These are phyloP conservation scores for Phaedon cochleariae DNA, from an alignment of 2,888 invertebrate genomes.

Conservation along the genomic window DNA sequence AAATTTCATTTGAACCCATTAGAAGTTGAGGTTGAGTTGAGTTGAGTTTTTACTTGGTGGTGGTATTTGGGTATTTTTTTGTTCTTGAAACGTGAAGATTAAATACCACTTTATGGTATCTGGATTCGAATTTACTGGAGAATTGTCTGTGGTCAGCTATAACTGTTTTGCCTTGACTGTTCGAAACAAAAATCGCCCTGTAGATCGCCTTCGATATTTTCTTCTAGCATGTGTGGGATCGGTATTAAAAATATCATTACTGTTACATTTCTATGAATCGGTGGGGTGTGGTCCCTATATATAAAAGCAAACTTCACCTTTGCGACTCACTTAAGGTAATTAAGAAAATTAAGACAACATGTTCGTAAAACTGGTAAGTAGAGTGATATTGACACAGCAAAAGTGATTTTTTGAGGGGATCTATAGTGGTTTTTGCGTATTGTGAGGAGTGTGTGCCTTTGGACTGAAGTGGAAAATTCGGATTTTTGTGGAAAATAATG, in stretches of 20 bases:
- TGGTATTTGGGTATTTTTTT: no score
- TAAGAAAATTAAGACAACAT: slow-evolving; percentile 51
- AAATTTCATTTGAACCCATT: no score
- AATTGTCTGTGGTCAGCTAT: neutral
- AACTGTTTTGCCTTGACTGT: neutral
- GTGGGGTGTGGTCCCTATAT: slow-evolving; percentile 58
- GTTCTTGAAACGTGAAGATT: no score
- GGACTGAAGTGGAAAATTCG: slow-evolving; percentile 23
- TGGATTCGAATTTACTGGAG: neutral
- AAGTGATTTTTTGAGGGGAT: slow-evolving; percentile 16
- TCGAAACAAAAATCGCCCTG: slow-evolving; percentile 23
- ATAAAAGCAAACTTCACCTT: slow-evolving; percentile 44
- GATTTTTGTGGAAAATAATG: neutral
- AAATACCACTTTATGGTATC: neutral
- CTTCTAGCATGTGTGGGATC: slow-evolving; percentile 58
- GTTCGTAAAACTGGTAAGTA: slow-evolving; percentile 63
- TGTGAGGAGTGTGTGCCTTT: slow-evolving; percentile 20
- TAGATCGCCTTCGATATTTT: slow-evolving; percentile 47
- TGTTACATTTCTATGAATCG: slow-evolving; percentile 58
- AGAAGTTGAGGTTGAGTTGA: no score
- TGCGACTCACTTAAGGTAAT: slow-evolving; percentile 33
- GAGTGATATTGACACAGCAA: slow-evolving; percentile 22
- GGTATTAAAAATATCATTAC: slow-evolving; percentile 57
- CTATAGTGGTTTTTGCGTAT: slow-evolving; percentile 20
- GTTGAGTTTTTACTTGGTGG: no score